Percentiles rank a stretch among this genome's conserved stretches.
Evolutionary conservation across 1,140 invertebrate genomes (phyloP).

Genomic region (Listronotus oregonensis): DNA sequence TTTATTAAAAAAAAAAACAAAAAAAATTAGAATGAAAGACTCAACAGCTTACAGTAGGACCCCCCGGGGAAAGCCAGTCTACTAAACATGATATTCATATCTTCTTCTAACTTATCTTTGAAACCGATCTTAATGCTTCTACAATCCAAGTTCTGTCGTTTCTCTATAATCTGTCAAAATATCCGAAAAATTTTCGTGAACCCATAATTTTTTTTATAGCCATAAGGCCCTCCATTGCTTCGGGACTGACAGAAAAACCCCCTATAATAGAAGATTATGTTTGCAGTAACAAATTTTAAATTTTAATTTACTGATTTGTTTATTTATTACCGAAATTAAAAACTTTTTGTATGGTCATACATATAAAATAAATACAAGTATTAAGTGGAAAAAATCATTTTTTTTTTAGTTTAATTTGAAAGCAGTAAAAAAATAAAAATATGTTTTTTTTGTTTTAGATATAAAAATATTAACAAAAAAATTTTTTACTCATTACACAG

Average conservation of each 20-base stretch:
- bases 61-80: slow-evolving; percentile 52
- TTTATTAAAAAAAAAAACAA: too few species aligned
- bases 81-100: slow-evolving; percentile 58
- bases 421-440: too few species aligned
- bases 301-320: too few species aligned
- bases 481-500: too few species aligned
- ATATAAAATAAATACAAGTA: too few species aligned
- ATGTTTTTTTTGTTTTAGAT: slow-evolving; percentile 3
- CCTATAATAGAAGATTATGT: slow-evolving; percentile 60
- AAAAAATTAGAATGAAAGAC: too few species aligned
- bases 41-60: slow-evolving; percentile 42
- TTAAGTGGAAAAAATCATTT: too few species aligned
- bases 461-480: slow-evolving; percentile 6
- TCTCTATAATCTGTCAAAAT: slow-evolving; percentile 90
- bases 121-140: slow-evolving; percentile 64
- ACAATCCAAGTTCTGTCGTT: slow-evolving; percentile 88
- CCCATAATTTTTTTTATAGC: slow-evolving; percentile 92
- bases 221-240: slow-evolving; percentile 85
- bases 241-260: slow-evolving; percentile 91
- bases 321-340: too few species aligned
- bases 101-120: slow-evolving; percentile 58
- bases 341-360: too few species aligned
- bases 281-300: too few species aligned
- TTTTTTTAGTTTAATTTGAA: too few species aligned
- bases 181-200: slow-evolving; percentile 92